Base-by-base conservation (phyloP, 1,140 invertebrate species). In the Bactericera cockerelli region DNA sequence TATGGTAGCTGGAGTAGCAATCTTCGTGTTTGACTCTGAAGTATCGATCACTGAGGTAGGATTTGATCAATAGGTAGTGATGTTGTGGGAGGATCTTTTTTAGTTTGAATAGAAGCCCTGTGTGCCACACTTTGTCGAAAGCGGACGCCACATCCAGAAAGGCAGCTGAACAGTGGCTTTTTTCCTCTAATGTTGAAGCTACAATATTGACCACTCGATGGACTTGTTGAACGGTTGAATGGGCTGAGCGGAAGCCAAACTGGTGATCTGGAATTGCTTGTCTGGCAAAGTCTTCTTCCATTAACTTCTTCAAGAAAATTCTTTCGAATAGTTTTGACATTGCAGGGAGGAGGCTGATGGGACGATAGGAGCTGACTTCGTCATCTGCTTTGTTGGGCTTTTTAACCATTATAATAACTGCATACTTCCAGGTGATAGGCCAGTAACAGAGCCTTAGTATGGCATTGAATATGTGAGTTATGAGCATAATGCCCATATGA, bases 271-370 rank as follows among this genome's bases (percentile, higher is more conserved):
- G 58, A 57, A 11, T 36, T 36, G 16, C 16, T 36, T 36, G 33
- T 36, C 16, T 36, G 10, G 33, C 70, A 26, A 65, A 66, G 36
- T 71, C 68, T 49, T 70, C 65, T 1, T 61, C 21, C 6, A 54
- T 14, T 2, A 63, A 11, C 62, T 63, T 65, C 13, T 16, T 62
- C 0, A 64, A 61, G 25, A 69, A 65, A 31, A 64, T 56, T 62
- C 62, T 66, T 63, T 70, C 68, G 8, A 61, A 61, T 0, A 65
- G 0, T 65, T 73, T 73, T 71, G 57, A n/a, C n/a, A n/a, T n/a
- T n/a, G n/a, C n/a, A n/a, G n/a, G n/a, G n/a, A n/a, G n/a, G n/a
- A n/a, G n/a, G 36, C 69, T 69, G 26, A 72, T 72, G 2, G 69
- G 70, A 49, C 69, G 59, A 56, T 70, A 71, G 25, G 66, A 67